Percentiles rank a stretch among this genome's conserved stretches.
phyloP scores from a whole-genome alignment of 2,113 vertebrate genomes.

The Menura novaehollandiae region DNA sequence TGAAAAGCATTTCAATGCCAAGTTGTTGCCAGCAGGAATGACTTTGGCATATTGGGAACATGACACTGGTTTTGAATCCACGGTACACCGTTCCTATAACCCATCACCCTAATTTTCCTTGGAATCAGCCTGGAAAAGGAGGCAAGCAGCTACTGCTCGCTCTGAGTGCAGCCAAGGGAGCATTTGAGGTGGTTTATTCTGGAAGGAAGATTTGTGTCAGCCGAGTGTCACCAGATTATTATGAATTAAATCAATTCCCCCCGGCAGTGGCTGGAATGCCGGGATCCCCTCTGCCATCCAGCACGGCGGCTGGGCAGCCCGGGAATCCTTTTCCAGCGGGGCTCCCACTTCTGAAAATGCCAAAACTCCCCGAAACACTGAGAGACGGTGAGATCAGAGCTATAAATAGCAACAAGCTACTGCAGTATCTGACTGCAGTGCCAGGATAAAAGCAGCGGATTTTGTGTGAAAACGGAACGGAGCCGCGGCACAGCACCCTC shows the following conservation, averaged over 20 bases:
- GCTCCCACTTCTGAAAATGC: neutral
- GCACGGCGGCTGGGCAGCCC: rapidly evolving
- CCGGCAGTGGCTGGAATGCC: rapidly evolving
- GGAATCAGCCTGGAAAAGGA: neutral
- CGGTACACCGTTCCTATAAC: rapidly evolving
- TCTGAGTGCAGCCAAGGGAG: rapidly evolving
- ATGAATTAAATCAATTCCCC: neutral
- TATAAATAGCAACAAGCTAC: slow-evolving; percentile 33
- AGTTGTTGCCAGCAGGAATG: rapidly evolving
- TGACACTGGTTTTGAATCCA: neutral
- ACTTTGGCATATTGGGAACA: rapidly evolving
- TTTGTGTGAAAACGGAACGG: neutral
- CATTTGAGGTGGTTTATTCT: neutral
- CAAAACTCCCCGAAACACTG: neutral
- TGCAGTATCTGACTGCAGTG: slow-evolving; percentile 50
- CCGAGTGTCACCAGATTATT: neutral
- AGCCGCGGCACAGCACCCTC: neutral
- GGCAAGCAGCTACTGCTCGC: rapidly evolving
- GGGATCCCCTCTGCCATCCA: rapidly evolving
- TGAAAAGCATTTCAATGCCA: neutral
- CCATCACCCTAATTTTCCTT: neutral
- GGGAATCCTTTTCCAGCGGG: neutral
- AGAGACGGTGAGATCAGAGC: slow-evolving; percentile 2
- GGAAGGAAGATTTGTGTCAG: neutral
- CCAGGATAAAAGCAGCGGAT: neutral